A percentile compares a stretch with the other conserved stretches of the same genome.
These are phyloP conservation scores for Heliconius charithonia DNA, from an alignment of 2,888 invertebrate genomes.

Conservation along the genomic window DNA sequence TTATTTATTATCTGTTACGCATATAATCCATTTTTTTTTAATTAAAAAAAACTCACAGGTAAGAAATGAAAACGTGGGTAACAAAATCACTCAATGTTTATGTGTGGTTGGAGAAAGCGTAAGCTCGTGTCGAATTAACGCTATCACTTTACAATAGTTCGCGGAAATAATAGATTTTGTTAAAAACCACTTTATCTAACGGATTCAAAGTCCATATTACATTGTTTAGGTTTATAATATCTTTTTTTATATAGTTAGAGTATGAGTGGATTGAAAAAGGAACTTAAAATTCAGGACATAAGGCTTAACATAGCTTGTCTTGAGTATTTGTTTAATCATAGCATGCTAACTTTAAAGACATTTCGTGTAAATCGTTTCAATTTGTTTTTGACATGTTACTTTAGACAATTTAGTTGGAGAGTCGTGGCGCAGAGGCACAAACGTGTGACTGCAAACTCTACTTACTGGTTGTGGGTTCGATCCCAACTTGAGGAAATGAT, in stretches of 20 bases:
- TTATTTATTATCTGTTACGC: too few species aligned
- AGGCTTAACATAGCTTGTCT: not conserved
- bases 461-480: not conserved
- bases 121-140: slow-evolving; percentile 32
- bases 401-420: not conserved
- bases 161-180: not conserved
- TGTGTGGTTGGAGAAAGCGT: slow-evolving; percentile 28
- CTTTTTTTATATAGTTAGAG: not conserved
- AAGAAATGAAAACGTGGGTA: slow-evolving; percentile 4
- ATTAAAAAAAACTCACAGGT: not conserved
- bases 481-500: not conserved
- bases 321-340: not conserved
- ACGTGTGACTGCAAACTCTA: not conserved
- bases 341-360: slow-evolving; percentile 11
- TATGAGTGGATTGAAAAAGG: not conserved
- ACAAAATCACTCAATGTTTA: slow-evolving; percentile 11
- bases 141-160: slow-evolving; percentile 26
- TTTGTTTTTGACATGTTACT: slow-evolving; percentile 15
- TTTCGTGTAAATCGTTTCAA: slow-evolving; percentile 14
- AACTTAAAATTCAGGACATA: not conserved
- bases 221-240: not conserved
- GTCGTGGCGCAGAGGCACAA: not conserved
- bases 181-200: not conserved
- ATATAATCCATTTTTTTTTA: not conserved
- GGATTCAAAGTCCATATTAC: not conserved